phyloP scores from a whole-genome alignment of 2,888 invertebrate genomes.

The Troides aeacus region DNA sequence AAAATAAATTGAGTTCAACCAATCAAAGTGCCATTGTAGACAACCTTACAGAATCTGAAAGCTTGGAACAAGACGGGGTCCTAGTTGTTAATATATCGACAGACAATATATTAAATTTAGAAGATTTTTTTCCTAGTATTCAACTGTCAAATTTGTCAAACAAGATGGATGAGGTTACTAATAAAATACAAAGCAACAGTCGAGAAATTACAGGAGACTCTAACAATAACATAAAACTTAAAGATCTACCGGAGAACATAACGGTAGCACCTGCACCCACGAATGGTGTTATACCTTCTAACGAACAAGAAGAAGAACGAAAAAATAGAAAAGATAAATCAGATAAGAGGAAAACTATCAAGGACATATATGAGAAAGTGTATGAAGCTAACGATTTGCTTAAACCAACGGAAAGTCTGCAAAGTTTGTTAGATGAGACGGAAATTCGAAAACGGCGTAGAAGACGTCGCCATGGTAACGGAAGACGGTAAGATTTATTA shows the following conservation, averaged over 20 bases:
- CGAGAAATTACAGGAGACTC: conserved; percentile 76
- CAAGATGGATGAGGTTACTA: conserved; percentile 73
- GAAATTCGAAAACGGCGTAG: conserved; percentile 50
- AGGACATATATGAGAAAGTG: conserved; percentile 48
- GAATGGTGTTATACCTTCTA: conserved; percentile 65
- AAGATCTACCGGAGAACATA: conserved; percentile 68
- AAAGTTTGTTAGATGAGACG: conserved; percentile 56
- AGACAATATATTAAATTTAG: conserved; percentile 70
- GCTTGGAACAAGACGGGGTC: conserved; percentile 75
- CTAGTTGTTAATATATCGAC: conserved; percentile 71
- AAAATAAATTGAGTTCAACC: conserved; percentile 48
- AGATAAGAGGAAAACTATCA: conserved; percentile 50
- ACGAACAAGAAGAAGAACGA: conserved; percentile 59
- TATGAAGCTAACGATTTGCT: conserved; percentile 56
- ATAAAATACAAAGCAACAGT: conserved; percentile 78
- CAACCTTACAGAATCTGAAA: conserved; percentile 72
- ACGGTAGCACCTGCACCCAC: conserved; percentile 73
- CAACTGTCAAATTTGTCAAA: conserved; percentile 63
- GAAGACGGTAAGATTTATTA: conserved; percentile 57
- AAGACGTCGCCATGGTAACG: conserved; percentile 67
- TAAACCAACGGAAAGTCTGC: conserved; percentile 68
- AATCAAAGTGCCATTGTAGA: conserved; percentile 60
- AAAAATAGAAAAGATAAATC: conserved; percentile 42
- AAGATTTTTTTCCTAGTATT: conserved; percentile 67
- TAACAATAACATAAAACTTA: conserved; percentile 67